Percentiles rank a stretch among this genome's conserved stretches.
Conservation (phyloP, 2,113 vertebrate genomes). For the human region DNA sequence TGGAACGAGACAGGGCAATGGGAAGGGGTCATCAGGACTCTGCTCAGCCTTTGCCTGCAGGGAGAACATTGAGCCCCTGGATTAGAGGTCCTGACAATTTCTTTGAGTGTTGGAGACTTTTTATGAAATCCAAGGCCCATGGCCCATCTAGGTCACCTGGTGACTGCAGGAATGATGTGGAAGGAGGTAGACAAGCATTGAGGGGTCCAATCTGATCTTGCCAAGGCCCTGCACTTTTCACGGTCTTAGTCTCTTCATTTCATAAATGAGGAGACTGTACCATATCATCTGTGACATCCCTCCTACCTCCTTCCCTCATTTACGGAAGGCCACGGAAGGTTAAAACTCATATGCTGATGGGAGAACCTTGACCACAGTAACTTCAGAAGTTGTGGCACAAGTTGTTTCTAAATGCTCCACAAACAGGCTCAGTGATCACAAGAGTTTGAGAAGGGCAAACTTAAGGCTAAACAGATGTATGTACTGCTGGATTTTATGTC, state of each 20-base stretch:
- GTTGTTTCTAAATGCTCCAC: background rate
- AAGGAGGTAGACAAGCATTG: background rate
- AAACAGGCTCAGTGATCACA: background rate
- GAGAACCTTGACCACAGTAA: background rate
- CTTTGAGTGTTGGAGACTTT: background rate
- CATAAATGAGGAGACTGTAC: background rate
- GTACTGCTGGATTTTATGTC: slow-evolving; percentile 41
- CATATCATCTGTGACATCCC: background rate
- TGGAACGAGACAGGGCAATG: background rate
- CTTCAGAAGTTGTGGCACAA: background rate
- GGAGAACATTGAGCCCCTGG: background rate
- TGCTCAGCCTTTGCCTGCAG: background rate
- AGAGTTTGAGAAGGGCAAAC: background rate
- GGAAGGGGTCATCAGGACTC: background rate
- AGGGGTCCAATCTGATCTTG: background rate
- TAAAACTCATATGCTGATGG: background rate
- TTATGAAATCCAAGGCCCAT: background rate
- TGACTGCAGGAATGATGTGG: background rate
- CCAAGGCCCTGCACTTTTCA: background rate
- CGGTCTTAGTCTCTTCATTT: background rate
- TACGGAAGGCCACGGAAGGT: background rate
- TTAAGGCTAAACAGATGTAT: slow-evolving; percentile 48
- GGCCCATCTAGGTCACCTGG: background rate
- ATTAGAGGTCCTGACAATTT: background rate
- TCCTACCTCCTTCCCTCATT: background rate